phyloP scores from a whole-genome alignment of 1,140 invertebrate genomes.

The Rhagoletis pomonella region DNA sequence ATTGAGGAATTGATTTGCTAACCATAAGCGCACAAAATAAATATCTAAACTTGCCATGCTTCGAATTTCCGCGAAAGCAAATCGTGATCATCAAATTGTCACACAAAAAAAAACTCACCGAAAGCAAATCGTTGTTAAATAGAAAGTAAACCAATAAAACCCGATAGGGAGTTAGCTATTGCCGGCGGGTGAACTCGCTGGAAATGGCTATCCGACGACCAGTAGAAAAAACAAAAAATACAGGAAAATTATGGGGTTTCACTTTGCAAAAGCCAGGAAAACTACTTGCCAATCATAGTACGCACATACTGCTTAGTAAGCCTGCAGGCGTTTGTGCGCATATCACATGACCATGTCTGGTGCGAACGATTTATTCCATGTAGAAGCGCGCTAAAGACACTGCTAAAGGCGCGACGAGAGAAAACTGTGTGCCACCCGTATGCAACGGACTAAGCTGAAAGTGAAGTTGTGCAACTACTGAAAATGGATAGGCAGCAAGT shows the following conservation, averaged over 20 bases:
- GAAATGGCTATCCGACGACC: background rate
- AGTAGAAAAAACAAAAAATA: background rate
- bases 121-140: background rate
- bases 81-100: slow-evolving; percentile 9
- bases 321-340: background rate
- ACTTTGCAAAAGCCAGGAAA: background rate
- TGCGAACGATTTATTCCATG: background rate
- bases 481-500: background rate
- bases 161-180: background rate
- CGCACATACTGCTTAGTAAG: background rate
- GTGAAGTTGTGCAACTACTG: slow-evolving; percentile 38
- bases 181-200: background rate
- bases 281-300: background rate
- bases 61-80: background rate
- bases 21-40: background rate
- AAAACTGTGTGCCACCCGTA: background rate
- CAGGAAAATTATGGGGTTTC: background rate
- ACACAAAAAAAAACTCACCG: background rate
- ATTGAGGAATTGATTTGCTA: background rate
- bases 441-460: slow-evolving; percentile 1
- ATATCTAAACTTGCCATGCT: background rate
- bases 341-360: background rate
- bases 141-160: slow-evolving; percentile 15
- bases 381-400: slow-evolving; percentile 19
- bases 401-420: background rate